Conservation (phyloP, 2,888 invertebrate genomes). For the Diabrotica balteata region DNA sequence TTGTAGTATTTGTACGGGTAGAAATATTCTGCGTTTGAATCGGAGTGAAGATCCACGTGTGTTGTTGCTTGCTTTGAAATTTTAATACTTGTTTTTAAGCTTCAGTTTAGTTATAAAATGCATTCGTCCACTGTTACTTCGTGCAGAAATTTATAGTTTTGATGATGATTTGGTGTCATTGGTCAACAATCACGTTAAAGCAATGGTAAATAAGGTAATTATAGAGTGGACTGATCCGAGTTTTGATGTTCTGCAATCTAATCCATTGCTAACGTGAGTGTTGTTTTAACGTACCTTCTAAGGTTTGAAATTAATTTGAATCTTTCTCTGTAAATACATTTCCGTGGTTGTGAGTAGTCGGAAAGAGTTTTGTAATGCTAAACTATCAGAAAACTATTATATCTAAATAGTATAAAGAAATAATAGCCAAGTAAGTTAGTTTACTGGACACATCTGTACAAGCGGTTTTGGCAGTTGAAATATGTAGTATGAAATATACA, state of each 20-base stretch:
- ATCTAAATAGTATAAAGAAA: too few relatives aligned
- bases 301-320: too few relatives aligned
- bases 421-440: too few relatives aligned
- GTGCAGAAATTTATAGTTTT: slow-evolving; percentile 43
- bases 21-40: slow-evolving; percentile 48
- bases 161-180: slow-evolving; percentile 41
- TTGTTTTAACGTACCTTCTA: slow-evolving; percentile 48
- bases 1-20: slow-evolving; percentile 42
- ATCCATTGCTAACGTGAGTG: slow-evolving; percentile 63
- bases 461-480: too few relatives aligned
- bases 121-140: slow-evolving; percentile 49
- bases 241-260: slow-evolving; percentile 49
- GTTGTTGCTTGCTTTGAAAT: slow-evolving; percentile 37
- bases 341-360: too few relatives aligned
- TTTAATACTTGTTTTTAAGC: slow-evolving; percentile 35
- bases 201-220: slow-evolving; percentile 60
- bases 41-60: slow-evolving; percentile 40
- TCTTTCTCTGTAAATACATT: too few relatives aligned
- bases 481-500: too few relatives aligned
- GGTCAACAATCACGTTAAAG: slow-evolving; percentile 60
- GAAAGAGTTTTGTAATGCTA: too few relatives aligned
- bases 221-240: slow-evolving; percentile 49
- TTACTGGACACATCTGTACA: too few relatives aligned
- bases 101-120: slow-evolving; percentile 44
- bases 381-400: too few relatives aligned